Evolutionary conservation across 2,888 invertebrate genomes (phyloP).

Genomic region (Clostera curtula): DNA sequence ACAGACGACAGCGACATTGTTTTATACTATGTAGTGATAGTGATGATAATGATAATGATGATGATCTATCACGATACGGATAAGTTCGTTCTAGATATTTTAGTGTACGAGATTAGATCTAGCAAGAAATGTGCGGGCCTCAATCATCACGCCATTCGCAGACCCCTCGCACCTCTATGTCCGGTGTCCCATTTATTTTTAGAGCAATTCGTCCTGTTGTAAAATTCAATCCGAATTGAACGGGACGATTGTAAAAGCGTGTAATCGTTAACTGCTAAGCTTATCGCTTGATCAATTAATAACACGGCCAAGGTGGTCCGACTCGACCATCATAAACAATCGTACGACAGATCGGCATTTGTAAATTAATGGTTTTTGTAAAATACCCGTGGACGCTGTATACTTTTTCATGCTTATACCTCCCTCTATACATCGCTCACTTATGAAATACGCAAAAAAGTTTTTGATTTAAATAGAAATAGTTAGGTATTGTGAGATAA

Average conservation of each 20-base stretch:
- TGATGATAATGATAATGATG: too few species aligned
- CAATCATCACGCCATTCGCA: conserved; percentile 15
- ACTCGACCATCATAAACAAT: conserved; percentile 50
- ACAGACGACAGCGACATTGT: too few species aligned
- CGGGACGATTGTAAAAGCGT: conserved; percentile 21
- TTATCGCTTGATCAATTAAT: conserved; percentile 66
- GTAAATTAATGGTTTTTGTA: conserved; percentile 60
- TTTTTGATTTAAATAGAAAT: too few species aligned
- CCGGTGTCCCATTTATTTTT: conserved; percentile 32
- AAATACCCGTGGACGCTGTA: conserved; percentile 33
- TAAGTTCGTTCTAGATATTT: too few species aligned
- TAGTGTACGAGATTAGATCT: too few species aligned
- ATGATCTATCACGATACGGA: too few species aligned
- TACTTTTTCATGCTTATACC: too few species aligned
- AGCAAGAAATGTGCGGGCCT: conserved; percentile 14
- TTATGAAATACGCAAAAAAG: too few species aligned
- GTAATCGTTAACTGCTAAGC: conserved; percentile 34
- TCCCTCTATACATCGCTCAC: too few species aligned
- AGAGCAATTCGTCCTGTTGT: conserved; percentile 24
- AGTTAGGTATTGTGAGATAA: too few species aligned
- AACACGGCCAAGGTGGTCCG: conserved; percentile 62
- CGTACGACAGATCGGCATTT: conserved; percentile 56
- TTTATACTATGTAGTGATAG: too few species aligned
- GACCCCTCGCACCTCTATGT: conserved; percentile 21
- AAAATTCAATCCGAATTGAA: conserved; percentile 15